Evolutionary conservation across 1,140 invertebrate genomes (phyloP).

Genomic region (Drosophila ogumai): DNA sequence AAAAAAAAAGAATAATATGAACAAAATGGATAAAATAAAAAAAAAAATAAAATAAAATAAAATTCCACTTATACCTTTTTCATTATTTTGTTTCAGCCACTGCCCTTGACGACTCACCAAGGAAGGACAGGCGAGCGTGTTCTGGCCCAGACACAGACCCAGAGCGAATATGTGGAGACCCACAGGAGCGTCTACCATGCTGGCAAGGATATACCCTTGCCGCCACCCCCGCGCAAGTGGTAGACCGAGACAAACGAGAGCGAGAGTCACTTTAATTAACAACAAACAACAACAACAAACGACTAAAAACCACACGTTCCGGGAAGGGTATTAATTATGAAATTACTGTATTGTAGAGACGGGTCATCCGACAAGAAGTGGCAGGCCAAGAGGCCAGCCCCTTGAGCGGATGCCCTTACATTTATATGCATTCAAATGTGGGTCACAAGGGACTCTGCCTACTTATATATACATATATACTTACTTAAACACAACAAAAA

Average conservation of each 20-base stretch:
- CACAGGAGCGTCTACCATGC: conserved; percentile 67
- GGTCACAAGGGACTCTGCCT: conserved; percentile 10
- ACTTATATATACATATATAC: conserved; percentile 10
- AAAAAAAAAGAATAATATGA: too few species aligned
- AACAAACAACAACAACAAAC: conserved; percentile 33
- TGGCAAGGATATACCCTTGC: conserved; percentile 51
- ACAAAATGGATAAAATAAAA: too few species aligned
- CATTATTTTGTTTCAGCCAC: conserved; percentile 22
- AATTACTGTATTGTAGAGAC: conserved; percentile 10
- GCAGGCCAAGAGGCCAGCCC: not conserved
- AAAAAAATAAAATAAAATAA: too few species aligned
- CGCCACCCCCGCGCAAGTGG: conserved; percentile 58
- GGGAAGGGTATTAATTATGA: conserved; percentile 29
- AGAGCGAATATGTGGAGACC: conserved; percentile 77
- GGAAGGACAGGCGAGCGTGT: conserved; percentile 56
- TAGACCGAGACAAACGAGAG: conserved; percentile 9
- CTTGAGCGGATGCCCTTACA: conserved; percentile 5
- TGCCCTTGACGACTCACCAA: conserved; percentile 48
- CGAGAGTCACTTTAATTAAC: conserved; percentile 31
- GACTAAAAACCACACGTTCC: conserved; percentile 38
- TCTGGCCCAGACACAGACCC: conserved; percentile 71
- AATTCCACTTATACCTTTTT: too few species aligned
- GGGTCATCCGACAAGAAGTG: not conserved
- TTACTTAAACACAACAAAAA: conserved; percentile 58
- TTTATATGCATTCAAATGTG: conserved; percentile 22